Evolutionary conservation across 1,140 invertebrate species (phyloP).

Genomic region (Drosophila saltans): DNA sequence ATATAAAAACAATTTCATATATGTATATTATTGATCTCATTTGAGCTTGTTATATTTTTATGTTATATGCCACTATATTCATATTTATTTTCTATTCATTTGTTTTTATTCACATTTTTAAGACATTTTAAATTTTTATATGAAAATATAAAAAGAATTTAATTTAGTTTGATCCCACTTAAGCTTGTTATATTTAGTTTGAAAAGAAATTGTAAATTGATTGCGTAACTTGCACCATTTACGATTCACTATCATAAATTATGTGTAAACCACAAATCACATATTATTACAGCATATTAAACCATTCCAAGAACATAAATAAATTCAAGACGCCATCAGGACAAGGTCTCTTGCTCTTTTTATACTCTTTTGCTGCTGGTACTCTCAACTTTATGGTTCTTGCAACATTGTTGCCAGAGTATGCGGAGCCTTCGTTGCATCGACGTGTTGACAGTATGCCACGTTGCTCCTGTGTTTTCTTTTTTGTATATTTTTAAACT

Average conservation of each 20-base stretch:
- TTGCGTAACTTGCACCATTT: conserved; percentile 16
- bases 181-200: conserved; percentile 2
- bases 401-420: conserved; percentile 65
- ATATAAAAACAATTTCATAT: no score
- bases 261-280: conserved; percentile 59
- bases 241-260: conserved; percentile 41
- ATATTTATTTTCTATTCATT: no score
- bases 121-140: no score
- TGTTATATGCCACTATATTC: no score
- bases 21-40: no score
- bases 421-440: background rate
- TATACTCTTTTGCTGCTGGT: conserved; percentile 8
- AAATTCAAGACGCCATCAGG: conserved; percentile 52
- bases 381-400: conserved; percentile 47
- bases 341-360: conserved; percentile 10
- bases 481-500: conserved; percentile 56
- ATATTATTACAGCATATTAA: conserved; percentile 65
- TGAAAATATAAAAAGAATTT: no score
- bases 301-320: conserved; percentile 70
- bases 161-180: background rate
- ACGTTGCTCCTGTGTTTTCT: conserved; percentile 17
- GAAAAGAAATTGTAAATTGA: background rate
- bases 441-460: conserved; percentile 52
- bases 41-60: no score
- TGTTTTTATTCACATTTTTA: no score